Evolutionary conservation across 1,140 invertebrate species (phyloP).

Genomic region (Hycleus phaleratus): DNA sequence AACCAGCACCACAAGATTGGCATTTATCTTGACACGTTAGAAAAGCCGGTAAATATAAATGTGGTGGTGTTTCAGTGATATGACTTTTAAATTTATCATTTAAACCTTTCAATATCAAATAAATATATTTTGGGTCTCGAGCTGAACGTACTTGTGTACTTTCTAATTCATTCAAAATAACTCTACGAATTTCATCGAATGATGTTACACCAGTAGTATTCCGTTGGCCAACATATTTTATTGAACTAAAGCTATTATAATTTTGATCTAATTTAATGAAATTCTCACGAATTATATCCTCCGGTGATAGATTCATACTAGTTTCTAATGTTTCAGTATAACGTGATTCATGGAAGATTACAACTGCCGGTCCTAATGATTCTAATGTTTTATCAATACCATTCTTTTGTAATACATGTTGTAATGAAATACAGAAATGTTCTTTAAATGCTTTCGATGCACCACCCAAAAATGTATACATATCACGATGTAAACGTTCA

Average conservation of each 20-base stretch:
- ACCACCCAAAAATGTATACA: constrained; percentile 72
- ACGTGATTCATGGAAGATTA: constrained; percentile 76
- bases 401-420: constrained; percentile 25
- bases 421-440: constrained; percentile 57
- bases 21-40: constrained; percentile 70
- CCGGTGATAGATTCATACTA: constrained; percentile 50
- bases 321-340: constrained; percentile 56
- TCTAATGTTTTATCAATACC: constrained; percentile 39
- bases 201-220: constrained; percentile 50
- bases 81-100: constrained; percentile 72
- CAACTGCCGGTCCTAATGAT: constrained; percentile 59
- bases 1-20: constrained; percentile 63
- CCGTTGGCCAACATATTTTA: constrained; percentile 63
- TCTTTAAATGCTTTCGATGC: constrained; percentile 68
- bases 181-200: constrained; percentile 47
- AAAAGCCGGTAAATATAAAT: constrained; percentile 71
- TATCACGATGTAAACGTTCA: constrained; percentile 68
- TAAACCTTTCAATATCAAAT: constrained; percentile 42
- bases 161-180: constrained; percentile 51
- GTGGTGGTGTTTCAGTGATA: constrained; percentile 52
- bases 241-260: constrained; percentile 64
- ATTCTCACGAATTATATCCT: constrained; percentile 55
- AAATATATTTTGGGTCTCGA: constrained; percentile 37
- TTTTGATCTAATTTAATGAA: constrained; percentile 56
- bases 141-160: constrained; percentile 63